These are phyloP conservation scores for Clusia tigrina DNA, from an alignment of 2,888 invertebrate genomes.

Conservation along the genomic window DNA sequence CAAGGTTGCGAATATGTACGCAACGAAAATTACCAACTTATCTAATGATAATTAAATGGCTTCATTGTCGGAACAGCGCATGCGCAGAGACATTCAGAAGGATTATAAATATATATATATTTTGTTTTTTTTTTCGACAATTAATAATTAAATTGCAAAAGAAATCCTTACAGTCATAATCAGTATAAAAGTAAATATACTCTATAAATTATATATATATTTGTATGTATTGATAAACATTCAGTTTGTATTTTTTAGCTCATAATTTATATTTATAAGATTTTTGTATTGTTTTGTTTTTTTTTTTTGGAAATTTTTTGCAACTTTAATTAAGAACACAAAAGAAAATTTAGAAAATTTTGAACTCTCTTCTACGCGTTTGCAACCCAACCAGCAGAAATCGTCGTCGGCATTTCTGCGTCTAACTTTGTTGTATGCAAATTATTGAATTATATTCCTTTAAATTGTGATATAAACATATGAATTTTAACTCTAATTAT, in stretches of 20 bases:
- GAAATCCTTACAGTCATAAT: conserved; percentile 36
- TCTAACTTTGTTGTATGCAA: background rate
- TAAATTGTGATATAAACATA: conserved; percentile 59
- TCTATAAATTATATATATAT: background rate
- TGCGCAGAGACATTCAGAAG: no score
- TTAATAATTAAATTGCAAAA: conserved; percentile 22
- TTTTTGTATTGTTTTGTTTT: background rate
- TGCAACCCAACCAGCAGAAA: no score
- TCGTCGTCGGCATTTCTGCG: no score
- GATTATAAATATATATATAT: no score
- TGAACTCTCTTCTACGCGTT: conserved; percentile 29
- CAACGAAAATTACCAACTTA: conserved; percentile 82
- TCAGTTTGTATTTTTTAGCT: conserved; percentile 33
- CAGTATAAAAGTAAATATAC: background rate
- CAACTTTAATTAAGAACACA: conserved; percentile 27
- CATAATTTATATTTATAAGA: conserved; percentile 33
- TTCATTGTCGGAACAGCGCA: no score
- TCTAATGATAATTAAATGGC: conserved; percentile 68
- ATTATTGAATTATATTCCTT: conserved; percentile 51
- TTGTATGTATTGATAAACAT: conserved; percentile 1
- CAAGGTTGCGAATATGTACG: conserved; percentile 86
- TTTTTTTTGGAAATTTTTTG: conserved; percentile 1
- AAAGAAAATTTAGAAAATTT: conserved; percentile 28
- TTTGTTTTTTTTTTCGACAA: no score
- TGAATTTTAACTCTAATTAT: background rate